Base-by-base conservation (phyloP, 2,113 vertebrate genomes). In the Lethenteron reissneri region DNA sequence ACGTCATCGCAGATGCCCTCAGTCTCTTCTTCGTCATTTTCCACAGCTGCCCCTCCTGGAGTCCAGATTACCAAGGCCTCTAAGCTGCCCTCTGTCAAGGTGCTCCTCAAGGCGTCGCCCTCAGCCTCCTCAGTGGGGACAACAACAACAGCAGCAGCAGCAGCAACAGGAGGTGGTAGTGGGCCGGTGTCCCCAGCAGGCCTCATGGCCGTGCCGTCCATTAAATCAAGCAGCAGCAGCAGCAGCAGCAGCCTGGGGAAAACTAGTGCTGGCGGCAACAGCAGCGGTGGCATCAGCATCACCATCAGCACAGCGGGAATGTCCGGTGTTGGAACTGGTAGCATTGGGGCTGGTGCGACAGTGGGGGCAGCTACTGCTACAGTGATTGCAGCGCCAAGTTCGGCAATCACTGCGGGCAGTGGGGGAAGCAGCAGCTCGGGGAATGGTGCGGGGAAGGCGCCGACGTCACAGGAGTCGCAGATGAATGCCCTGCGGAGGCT, bases 401-500 rank as follows among this genome's bases (percentile, higher is more conserved):
- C 41, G 41, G 41, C 41, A 41, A 41, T 41, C 41, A 41, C 64
- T 68, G 64, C 81, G 7, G 71, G 71, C 25, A 73, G 78, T 0
- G 76, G 79, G 10, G 76, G 79, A 9, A 74, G 77, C 57, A 75
- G 77, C 0, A 71, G 80, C 1, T 79, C 81, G 76, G 88, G 76
- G 75, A 80, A 81, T 10, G 81, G 80, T 0, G 85, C 87, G 17
- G 81, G 87, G 1, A 97, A 96, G 78, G 83, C 84, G 2, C 90
- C 88, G 0, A 95, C 89, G 2, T 92, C 90, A 11, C 92, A 97
- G 76, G 95, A 97, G 70, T 95, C 89, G 10, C 92, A 99, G 79
- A 86, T 96, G 57, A 92, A 90, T 25, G 95, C 95, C 73, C 90
- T 97, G 92, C 97, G 95, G 72, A 83, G 92, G 57, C 80, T 99